Evolutionary conservation across 2,113 vertebrate genomes (phyloP), one percentile per base, ranked within the genome.

Genomic region (Actenoides lindsayi): DNA sequence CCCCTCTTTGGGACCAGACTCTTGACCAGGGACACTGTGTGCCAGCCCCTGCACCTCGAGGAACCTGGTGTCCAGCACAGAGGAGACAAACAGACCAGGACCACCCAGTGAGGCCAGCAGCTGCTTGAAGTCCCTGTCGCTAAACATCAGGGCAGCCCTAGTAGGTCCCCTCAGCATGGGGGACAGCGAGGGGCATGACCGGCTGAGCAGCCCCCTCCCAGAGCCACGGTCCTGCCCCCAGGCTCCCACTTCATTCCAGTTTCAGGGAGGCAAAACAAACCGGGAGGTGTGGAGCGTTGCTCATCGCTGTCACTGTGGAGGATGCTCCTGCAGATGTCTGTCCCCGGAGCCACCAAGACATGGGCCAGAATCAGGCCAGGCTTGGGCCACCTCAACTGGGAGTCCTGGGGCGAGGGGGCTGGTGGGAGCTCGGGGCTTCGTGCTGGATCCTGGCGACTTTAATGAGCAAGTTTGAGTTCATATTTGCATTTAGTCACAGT

Each of bases 401-500:
- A 28, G 31, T 10, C 21, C 33, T 1, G 1, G 53, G 69, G 12
- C 2, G 1, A 20, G 64, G 79, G 31, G 24, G 20, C 8, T 0
- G 0, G 12, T 10, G 74, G 13, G 84, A 82, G 71, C 65, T 16
- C 4, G 1, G 59, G 79, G 60, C 46, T 95, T 64, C 13, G 14
- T 2, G 2, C 65, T 78, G 79, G 27, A 54, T 95, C 77, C 56
- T 0, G 11, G 57, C 14, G 19, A 68, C 71, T 89, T 54, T 69
- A 56, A 65, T 87, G 76, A 89, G 71, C 91, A 44, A 76, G 76
- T 76, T 85, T 28, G 92, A 93, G 94, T 77, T 96, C 94, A 93
- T 82, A 96, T 95, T 96, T 96, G 95, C 95, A 95, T 96, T 98
- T 96, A 97, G 95, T 97, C 95, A 97, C 96, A 96, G 95, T 89